A percentile compares a stretch with the other conserved stretches of the same genome.
Conservation (phyloP, 2,888 invertebrate genomes). For the Bursaphelenchus okinawaensis region DNA sequence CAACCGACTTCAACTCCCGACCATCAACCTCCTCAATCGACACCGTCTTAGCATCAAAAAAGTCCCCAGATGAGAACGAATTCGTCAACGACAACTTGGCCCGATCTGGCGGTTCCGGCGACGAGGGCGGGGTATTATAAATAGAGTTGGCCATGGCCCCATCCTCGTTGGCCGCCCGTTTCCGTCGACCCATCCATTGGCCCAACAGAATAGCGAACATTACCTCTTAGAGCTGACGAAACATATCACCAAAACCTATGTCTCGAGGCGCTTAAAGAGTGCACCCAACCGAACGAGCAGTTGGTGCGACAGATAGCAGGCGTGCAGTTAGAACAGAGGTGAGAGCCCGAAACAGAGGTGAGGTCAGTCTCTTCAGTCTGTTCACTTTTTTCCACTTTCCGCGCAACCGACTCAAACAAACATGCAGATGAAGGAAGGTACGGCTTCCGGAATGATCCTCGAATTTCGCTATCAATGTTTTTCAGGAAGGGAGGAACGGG, state of each 20-base stretch:
- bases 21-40: background rate
- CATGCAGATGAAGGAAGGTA: slow-evolving; percentile 5
- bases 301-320: background rate
- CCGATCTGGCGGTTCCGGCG: background rate
- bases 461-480: slow-evolving; percentile 10
- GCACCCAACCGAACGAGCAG: slow-evolving; percentile 10
- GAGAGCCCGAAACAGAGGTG: background rate
- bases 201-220: background rate
- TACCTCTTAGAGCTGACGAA: background rate
- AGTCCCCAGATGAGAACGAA: background rate
- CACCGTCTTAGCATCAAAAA: background rate
- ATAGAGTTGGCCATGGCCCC: background rate
- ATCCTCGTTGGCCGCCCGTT: background rate
- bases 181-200: background rate
- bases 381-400: background rate
- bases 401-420: background rate
- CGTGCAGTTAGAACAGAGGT: background rate
- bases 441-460: background rate
- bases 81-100: background rate
- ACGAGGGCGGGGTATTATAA: slow-evolving; percentile 8
- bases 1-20: too few species aligned
- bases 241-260: background rate
- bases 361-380: background rate
- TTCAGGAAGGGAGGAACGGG: too few species aligned
- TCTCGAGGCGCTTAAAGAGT: slow-evolving; percentile 2